Evolutionary conservation across 2,797 vertebrate species (phyloP).

Genomic region (Sarcophilus harrisii): DNA sequence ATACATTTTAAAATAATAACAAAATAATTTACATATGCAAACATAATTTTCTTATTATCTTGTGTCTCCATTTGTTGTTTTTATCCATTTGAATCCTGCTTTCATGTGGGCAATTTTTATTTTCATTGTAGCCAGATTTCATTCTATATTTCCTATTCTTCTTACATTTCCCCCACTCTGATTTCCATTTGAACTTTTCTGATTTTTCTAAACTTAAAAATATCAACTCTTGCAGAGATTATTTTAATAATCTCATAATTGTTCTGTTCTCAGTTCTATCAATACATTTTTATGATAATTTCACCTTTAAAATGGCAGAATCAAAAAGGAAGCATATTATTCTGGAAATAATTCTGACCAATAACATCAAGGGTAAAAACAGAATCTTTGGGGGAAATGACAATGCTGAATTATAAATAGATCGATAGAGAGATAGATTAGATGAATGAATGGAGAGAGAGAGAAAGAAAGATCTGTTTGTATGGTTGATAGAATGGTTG

Average conservation of each 20-base stretch:
- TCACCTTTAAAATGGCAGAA: not conserved
- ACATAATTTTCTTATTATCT: not conserved
- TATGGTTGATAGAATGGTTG: not conserved
- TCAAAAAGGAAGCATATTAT: not conserved
- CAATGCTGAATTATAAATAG: not conserved
- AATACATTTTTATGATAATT: not conserved
- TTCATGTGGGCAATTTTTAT: not conserved
- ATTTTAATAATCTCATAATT: not conserved
- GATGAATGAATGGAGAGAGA: no score
- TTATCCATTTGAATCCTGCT: not conserved
- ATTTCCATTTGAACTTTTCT: not conserved
- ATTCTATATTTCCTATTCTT: not conserved
- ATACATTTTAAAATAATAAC: not conserved
- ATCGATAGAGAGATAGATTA: not conserved
- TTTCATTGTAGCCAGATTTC: not conserved
- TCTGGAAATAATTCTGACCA: not conserved
- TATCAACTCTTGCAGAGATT: not conserved
- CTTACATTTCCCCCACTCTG: not conserved
- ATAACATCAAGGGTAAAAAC: not conserved
- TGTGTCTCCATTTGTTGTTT: not conserved
- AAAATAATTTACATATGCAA: not conserved
- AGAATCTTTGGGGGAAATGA: not conserved
- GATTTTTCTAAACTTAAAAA: not conserved
- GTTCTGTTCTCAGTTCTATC: not conserved
- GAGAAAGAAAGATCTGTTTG: no score